phyloP scores from a whole-genome alignment of 1,140 invertebrate species.

The Anoplophora glabripennis region DNA sequence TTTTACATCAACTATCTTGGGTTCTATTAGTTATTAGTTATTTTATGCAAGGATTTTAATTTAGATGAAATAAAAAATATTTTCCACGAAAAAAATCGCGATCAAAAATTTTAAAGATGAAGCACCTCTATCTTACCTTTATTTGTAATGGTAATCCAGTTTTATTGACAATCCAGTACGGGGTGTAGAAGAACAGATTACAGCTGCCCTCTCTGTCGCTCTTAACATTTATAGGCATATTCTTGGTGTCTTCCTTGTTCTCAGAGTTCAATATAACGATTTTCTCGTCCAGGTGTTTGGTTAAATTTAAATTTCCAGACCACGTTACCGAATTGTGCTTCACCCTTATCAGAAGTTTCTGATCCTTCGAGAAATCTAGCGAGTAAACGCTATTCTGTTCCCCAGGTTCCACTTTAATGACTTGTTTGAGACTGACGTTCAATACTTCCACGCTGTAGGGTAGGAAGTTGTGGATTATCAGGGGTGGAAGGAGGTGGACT shows the following conservation, averaged over 20 bases:
- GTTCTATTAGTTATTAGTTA: too few relatives aligned
- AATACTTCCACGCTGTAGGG: conserved; percentile 66
- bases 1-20: too few relatives aligned
- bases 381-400: conserved; percentile 68
- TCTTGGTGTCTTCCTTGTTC: conserved; percentile 60
- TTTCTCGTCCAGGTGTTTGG: conserved; percentile 66
- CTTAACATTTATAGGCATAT: conserved; percentile 65
- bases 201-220: conserved; percentile 59
- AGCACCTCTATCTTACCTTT: conserved; percentile 56
- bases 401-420: conserved; percentile 64
- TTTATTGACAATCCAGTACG: conserved; percentile 92
- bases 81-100: too few relatives aligned
- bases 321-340: conserved; percentile 69
- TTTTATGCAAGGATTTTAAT: too few relatives aligned
- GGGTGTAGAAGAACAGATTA: conserved; percentile 71
- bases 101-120: too few relatives aligned
- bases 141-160: conserved; percentile 75
- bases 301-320: conserved; percentile 67
- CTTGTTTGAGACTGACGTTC: conserved; percentile 40
- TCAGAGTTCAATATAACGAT: conserved; percentile 64
- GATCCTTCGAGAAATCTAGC: conserved; percentile 58
- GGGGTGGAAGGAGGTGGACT: conserved; percentile 67
- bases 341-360: conserved; percentile 63
- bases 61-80: too few relatives aligned
- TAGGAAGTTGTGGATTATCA: conserved; percentile 73